Evolutionary conservation across 1,140 invertebrate genomes (phyloP).

Genomic region (Drosophila repletoides): DNA sequence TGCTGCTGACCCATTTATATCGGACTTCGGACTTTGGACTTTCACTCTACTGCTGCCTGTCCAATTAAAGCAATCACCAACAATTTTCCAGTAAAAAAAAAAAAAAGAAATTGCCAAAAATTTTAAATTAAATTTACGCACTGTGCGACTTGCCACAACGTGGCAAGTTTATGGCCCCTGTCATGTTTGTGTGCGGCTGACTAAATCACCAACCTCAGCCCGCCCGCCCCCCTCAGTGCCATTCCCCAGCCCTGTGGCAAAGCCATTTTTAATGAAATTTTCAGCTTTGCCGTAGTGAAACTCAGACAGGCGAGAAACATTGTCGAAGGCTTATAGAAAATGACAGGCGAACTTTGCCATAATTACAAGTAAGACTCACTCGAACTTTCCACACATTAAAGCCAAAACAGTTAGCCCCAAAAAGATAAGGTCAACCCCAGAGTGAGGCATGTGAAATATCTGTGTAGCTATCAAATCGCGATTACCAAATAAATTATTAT

Average conservation of each 20-base stretch:
- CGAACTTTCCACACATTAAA: constrained; percentile 14
- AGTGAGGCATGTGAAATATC: too few relatives aligned
- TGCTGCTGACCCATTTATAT: constrained; percentile 48
- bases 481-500: too few relatives aligned
- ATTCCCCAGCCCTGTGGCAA: constrained; percentile 14
- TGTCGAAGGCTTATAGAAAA: constrained; percentile 35
- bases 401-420: neutral
- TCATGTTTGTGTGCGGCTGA: constrained; percentile 47
- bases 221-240: too few relatives aligned
- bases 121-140: constrained; percentile 65
- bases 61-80: constrained; percentile 2
- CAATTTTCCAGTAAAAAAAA: neutral
- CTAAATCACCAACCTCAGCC: constrained; percentile 8
- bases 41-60: constrained; percentile 48
- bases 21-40: constrained; percentile 55
- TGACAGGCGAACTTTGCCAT: constrained; percentile 63
- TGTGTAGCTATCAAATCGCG: too few relatives aligned
- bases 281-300: constrained; percentile 48
- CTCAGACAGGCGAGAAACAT: constrained; percentile 57
- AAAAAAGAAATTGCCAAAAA: neutral
- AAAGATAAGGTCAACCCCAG: too few relatives aligned
- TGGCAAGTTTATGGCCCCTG: constrained; percentile 56
- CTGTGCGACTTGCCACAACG: constrained; percentile 38
- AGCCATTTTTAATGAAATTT: constrained; percentile 71
- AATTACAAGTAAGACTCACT: constrained; percentile 35